phyloP scores from a whole-genome alignment of 2,113 vertebrate species.

The Sciurus niger region DNA sequence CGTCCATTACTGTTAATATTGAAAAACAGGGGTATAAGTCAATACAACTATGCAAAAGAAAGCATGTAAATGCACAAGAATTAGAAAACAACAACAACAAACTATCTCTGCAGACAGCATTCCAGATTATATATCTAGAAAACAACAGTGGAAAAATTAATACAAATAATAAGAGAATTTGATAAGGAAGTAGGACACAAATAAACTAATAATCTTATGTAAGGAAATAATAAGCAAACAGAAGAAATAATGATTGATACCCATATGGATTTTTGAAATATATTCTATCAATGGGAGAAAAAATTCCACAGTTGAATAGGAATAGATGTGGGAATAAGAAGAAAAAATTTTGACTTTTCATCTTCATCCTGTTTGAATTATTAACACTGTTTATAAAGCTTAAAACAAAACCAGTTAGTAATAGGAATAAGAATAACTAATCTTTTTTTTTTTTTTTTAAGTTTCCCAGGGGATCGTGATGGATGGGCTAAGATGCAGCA shows the following conservation, averaged over 20 bases:
- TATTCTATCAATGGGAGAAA: neutral
- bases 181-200: neutral
- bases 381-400: neutral
- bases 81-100: neutral
- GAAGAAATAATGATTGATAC: slow-evolving; percentile 29
- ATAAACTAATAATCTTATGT: neutral
- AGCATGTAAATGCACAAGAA: neutral
- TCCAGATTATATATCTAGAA: neutral
- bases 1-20: neutral
- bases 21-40: neutral
- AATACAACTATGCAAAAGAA: neutral
- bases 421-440: neutral
- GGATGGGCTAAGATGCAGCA: neutral
- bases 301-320: neutral
- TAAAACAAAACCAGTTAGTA: neutral
- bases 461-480: neutral
- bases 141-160: neutral
- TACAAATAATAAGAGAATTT: neutral
- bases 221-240: neutral
- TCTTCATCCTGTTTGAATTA: slow-evolving; percentile 2
- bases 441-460: neutral
- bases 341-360: neutral
- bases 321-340: neutral
- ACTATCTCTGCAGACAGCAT: neutral
- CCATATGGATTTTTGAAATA: neutral